These are phyloP conservation scores for Drosophila persimilis DNA, from an alignment of 1,140 invertebrate species.

Conservation along the genomic window DNA sequence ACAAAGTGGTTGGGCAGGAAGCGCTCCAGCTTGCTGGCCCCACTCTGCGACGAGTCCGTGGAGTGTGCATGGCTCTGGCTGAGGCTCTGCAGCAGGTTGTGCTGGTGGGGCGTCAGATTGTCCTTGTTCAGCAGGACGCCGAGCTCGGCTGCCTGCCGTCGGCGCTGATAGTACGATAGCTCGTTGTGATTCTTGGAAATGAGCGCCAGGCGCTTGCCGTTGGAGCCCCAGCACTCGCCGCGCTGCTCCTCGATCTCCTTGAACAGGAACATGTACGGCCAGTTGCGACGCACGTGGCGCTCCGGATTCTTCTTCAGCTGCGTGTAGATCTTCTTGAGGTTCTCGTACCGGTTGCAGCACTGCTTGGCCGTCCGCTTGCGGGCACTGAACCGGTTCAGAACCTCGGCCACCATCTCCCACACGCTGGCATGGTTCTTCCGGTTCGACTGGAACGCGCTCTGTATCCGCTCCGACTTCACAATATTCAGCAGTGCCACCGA, in stretches of 20 bases:
- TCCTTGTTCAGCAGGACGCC: conserved; percentile 73
- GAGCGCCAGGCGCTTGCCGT: conserved; percentile 72
- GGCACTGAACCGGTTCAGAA: conserved; percentile 77
- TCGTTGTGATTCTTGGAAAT: conserved; percentile 78
- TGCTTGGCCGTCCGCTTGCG: conserved; percentile 77
- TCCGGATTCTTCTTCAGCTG: conserved; percentile 82
- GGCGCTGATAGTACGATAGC: conserved; percentile 76
- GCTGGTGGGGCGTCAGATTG: conserved; percentile 70
- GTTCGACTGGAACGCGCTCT: conserved; percentile 82
- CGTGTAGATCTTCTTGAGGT: conserved; percentile 81
- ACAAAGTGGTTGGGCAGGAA: conserved; percentile 81
- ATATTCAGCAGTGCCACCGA: conserved; percentile 80
- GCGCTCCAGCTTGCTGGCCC: conserved; percentile 73
- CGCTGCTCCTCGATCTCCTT: conserved; percentile 82
- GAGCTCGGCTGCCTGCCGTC: conserved; percentile 73
- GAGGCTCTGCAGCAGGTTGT: conserved; percentile 64
- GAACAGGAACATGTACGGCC: conserved; percentile 82
- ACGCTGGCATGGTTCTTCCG: conserved; percentile 82
- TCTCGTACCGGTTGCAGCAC: conserved; percentile 82
- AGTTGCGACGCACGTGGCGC: conserved; percentile 78
- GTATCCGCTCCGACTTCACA: conserved; percentile 79
- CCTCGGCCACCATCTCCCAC: conserved; percentile 82
- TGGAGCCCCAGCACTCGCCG: conserved; percentile 81
- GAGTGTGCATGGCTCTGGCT: conserved; percentile 71
- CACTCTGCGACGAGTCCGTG: conserved; percentile 79